Base-by-base conservation (phyloP, 2,888 invertebrate genomes). In the Thera britannica region DNA sequence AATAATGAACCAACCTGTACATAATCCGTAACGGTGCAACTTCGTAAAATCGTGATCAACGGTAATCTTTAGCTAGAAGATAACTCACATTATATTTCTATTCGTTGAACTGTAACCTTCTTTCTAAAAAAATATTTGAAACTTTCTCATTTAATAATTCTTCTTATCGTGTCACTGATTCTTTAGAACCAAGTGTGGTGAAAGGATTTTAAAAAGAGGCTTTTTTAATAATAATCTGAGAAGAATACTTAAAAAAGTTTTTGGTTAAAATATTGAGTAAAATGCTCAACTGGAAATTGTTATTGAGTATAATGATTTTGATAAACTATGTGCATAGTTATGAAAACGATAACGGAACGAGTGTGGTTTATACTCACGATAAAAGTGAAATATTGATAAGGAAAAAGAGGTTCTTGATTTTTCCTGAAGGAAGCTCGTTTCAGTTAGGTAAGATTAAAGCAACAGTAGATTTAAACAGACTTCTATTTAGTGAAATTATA, bases 391-490 rank as follows among this genome's bases (percentile, higher is more conserved):
- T 92, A 52, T 82, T 95, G 62, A 94, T 95, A 1, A 87, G 95
- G 71, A 89, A 88, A 67, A 95, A 95, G 78, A 88, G 95, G 72
- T 95, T 95, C 78, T 77, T 95, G 59, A 86, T 95, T 72, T 95
- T 95, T 81, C 94, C 95, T 2, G 94, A 95, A 86, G 95, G 95
- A 62, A 95, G 95, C 77, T 95, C 95, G 23, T 81, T 95, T 56
- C 95, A 95, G 84, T 89, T 95, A 72, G 94, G 95, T 94, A 79
- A 88, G 92, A 55, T 41, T 7, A 41, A 41, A 23, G 23, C 23
- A 23, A 23, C 23, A 23, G 23, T 23, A 23, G 23, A 23, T 23
- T 23, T 23, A 23, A 23, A 23, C 23, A 23, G 23, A 23, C 23
- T 23, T 23, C 23, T 23, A 23, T 23, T 23, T 23, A 23, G 23